Evolutionary conservation across 2,113 vertebrate species (phyloP), one percentile per base, ranked within the genome.

Genomic region (Bungarus multicinctus): DNA sequence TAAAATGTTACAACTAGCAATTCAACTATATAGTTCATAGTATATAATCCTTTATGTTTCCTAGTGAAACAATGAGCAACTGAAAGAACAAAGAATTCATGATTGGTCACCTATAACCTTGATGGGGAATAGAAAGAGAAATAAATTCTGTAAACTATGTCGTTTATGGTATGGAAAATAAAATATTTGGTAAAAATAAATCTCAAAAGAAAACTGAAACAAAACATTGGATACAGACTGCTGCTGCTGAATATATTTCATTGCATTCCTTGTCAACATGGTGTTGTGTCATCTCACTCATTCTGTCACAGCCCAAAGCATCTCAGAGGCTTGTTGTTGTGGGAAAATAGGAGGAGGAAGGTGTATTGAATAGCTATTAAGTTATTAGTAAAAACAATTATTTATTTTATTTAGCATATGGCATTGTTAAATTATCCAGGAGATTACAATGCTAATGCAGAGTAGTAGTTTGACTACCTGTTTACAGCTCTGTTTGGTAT

Each of bases 1-100:
- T 92, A 91, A 90, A 91, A 93, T 90, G 92, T 34, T 20, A 94
- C 85, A 14, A 43, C 39, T 93, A 94, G 25, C 47, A 88, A 89
- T 2, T 87, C 3, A 74, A 85, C 85, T 52, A 87, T 69, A 69
- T 60, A 87, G 81, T 91, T 5, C 34, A 23, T 88, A 1, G 10
- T 47, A 6, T 34, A 89, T 58, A 30, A 54, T 8, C 58, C 9
- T 91, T 89, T 91, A 90, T 0, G 3, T 50, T 93, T 88, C 88
- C 9, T 87, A 57, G 0, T 86, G 74, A 90, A 52, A 18, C 0
- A 50, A 91, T 55, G 60, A 88, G 43, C 27, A 90, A 45, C 39
- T 53, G 57, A 18, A 5, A 91, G n/a, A 30, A 9, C 52, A 25
- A 4, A 89, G 23, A 85, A 27, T 11, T 93, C 43, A 88, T 25